Evolutionary conservation across 2,888 invertebrate genomes (phyloP).

Genomic region (Laothoe populi): DNA sequence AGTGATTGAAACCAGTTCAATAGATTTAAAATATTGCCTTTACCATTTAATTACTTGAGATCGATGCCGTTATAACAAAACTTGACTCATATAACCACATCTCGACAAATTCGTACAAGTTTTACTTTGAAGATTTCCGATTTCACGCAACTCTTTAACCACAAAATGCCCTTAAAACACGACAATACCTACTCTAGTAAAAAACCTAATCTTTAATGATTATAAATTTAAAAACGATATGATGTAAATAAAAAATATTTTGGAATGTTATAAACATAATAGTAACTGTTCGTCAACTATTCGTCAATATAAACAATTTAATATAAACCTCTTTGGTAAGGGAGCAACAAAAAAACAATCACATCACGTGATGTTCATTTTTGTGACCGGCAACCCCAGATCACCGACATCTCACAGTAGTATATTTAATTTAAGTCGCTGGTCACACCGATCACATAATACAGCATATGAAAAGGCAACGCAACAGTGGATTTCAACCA

Average conservation of each 20-base stretch:
- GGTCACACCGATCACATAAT: slow-evolving; percentile 16
- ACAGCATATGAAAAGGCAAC: background rate
- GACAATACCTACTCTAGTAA: slow-evolving; percentile 4
- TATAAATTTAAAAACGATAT: slow-evolving; percentile 15
- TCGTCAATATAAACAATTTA: slow-evolving; percentile 23
- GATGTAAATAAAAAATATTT: slow-evolving; percentile 25
- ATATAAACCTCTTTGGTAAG: slow-evolving; percentile 45
- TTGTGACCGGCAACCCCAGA: slow-evolving; percentile 40
- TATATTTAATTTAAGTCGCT: slow-evolving; percentile 30
- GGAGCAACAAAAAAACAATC: slow-evolving; percentile 38
- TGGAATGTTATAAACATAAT: slow-evolving; percentile 28
- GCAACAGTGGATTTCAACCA: background rate
- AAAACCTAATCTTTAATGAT: slow-evolving; percentile 5
- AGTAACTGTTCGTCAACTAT: slow-evolving; percentile 19
- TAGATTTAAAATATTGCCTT: background rate
- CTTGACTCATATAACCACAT: background rate
- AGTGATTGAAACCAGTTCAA: too few species aligned
- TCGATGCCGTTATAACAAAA: background rate
- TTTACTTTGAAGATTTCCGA: background rate
- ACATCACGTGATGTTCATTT: slow-evolving; percentile 39
- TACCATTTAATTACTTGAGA: background rate
- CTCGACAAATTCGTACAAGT: background rate
- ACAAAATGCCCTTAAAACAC: slow-evolving; percentile 14
- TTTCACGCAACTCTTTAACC: background rate
- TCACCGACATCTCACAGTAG: slow-evolving; percentile 28